These are phyloP conservation scores for Octopus bimaculoides DNA, from an alignment of 1,140 invertebrate species.

Conservation along the genomic window DNA sequence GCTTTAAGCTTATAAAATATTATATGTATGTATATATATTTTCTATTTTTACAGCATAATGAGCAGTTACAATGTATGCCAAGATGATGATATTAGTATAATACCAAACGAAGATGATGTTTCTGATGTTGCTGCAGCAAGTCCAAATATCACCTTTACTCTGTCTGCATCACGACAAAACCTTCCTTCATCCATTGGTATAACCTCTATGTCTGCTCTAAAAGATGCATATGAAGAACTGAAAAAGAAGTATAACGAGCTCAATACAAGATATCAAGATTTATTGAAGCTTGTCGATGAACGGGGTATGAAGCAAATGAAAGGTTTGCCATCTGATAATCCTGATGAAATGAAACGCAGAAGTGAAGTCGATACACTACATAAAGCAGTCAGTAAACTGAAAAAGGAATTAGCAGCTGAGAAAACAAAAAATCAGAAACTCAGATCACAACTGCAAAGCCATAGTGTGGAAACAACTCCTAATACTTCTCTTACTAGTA, in stretches of 20 bases:
- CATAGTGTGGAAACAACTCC: no score
- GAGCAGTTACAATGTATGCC: neutral
- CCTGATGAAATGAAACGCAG: no score
- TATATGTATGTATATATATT: neutral
- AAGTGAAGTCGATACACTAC: neutral
- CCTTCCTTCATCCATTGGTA: neutral
- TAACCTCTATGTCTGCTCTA: neutral
- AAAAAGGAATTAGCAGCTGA: neutral
- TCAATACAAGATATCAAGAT: neutral
- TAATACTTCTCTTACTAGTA: no score
- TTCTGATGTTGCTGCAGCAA: neutral
- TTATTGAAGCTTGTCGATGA: neutral
- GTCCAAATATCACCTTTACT: neutral
- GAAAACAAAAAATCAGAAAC: neutral
- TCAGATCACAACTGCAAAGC: neutral
- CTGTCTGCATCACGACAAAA: neutral
- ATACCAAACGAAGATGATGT: neutral
- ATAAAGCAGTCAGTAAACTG: neutral
- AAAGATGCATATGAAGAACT: neutral
- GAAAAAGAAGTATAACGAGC: neutral
- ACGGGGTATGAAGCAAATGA: no score
- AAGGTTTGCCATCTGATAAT: no score
- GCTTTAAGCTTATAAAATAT: no score
- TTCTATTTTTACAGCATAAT: neutral
- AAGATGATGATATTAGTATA: slow-evolving; percentile 5